These are phyloP conservation scores for Phaonia tiefii DNA, from an alignment of 2,888 invertebrate genomes.

Conservation along the genomic window DNA sequence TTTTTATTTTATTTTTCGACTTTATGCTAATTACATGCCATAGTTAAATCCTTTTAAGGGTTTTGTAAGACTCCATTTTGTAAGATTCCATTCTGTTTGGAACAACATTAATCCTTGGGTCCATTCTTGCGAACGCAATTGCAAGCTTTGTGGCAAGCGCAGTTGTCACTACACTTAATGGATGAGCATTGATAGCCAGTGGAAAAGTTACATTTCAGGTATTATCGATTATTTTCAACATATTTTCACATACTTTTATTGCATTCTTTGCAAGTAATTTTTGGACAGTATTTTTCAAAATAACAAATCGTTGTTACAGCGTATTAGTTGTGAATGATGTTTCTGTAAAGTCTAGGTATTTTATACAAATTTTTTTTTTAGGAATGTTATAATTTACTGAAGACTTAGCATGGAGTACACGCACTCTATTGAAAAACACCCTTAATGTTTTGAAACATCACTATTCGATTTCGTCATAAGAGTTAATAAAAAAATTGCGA, in stretches of 20 bases:
- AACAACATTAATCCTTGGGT: conserved; percentile 73
- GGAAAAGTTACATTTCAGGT: neutral
- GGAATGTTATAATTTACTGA: too few species aligned
- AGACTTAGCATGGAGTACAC: neutral
- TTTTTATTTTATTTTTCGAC: too few species aligned
- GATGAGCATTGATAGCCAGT: conserved; percentile 73
- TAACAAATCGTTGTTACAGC: neutral
- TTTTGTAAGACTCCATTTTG: too few species aligned
- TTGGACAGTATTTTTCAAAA: conserved; percentile 24
- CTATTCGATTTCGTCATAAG: too few species aligned
- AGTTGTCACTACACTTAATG: conserved; percentile 73
- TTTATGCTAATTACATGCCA: too few species aligned
- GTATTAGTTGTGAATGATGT: neutral
- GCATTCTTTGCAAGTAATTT: conserved; percentile 74
- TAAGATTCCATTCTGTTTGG: too few species aligned
- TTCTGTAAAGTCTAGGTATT: neutral
- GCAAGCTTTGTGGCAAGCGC: conserved; percentile 73
- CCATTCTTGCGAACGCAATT: conserved; percentile 73
- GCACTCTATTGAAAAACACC: neutral
- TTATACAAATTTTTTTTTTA: neutral
- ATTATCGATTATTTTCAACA: neutral
- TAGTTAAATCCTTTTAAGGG: too few species aligned
- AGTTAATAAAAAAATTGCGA: too few species aligned
- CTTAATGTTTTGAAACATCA: too few species aligned
- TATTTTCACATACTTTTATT: conserved; percentile 71